These are phyloP conservation scores for Epinephelus lanceolatus DNA, from an alignment of 2,113 vertebrate species.

Conservation along the genomic window DNA sequence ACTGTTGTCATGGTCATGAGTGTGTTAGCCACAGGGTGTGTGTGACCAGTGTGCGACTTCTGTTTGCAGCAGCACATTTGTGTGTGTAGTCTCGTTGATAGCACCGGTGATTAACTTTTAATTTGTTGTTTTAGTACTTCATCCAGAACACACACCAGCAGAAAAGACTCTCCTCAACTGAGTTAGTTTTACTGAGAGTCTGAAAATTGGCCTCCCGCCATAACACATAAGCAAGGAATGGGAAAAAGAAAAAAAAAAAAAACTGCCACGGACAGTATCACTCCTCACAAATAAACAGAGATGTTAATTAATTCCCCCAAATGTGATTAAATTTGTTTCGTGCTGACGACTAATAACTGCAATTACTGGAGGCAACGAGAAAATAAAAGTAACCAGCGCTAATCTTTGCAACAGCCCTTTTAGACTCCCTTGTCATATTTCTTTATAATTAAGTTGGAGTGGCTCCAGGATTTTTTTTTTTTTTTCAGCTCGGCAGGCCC, in stretches of 20 bases:
- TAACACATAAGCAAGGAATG: constrained; percentile 9
- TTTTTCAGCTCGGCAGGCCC: constrained; percentile 20
- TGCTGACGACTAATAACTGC: constrained; percentile 72
- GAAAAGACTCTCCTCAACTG: not conserved
- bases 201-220: constrained; percentile 17
- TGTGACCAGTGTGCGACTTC: not conserved
- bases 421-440: constrained; percentile 69
- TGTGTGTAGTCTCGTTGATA: constrained; percentile 7
- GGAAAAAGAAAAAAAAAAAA: too few species aligned
- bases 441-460: constrained; percentile 78
- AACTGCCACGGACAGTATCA: constrained; percentile 26
- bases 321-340: constrained; percentile 67
- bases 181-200: constrained; percentile 6
- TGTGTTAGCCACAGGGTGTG: not conserved
- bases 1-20: not conserved
- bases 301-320: constrained; percentile 72
- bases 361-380: constrained; percentile 69
- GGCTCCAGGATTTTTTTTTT: constrained; percentile 47
- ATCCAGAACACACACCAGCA: constrained; percentile 1
- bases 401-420: constrained; percentile 59
- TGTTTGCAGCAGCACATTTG: constrained; percentile 17
- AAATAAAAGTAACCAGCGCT: constrained; percentile 62
- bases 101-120: constrained; percentile 27
- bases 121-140: constrained; percentile 24
- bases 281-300: constrained; percentile 61